Evolutionary conservation across 2,888 invertebrate genomes (phyloP).

Genomic region (Parnassius smintheus): DNA sequence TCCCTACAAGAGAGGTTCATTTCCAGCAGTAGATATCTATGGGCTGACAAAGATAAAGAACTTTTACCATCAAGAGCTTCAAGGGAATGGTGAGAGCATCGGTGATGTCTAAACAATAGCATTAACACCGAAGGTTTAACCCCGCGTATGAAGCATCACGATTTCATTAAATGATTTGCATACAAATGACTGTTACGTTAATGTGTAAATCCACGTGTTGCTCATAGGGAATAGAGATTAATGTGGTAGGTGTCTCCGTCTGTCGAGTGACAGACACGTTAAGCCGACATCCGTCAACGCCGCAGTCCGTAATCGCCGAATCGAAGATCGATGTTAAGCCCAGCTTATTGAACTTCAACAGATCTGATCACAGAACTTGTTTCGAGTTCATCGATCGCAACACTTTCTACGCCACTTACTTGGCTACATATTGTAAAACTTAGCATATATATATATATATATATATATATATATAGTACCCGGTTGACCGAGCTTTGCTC

Average conservation of each 20-base stretch:
- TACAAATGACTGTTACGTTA: conserved; percentile 76
- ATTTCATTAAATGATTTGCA: conserved; percentile 76
- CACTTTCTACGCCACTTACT: conserved; percentile 38
- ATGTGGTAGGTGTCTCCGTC: conserved; percentile 69
- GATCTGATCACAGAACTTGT: conserved; percentile 57
- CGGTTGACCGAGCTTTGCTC: too few species aligned
- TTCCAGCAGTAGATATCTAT: too few species aligned
- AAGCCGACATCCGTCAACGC: conserved; percentile 81
- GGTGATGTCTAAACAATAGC: not conserved
- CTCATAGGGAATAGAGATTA: conserved; percentile 75
- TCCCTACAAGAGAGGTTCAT: too few species aligned
- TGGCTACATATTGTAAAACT: not conserved
- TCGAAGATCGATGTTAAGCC: conserved; percentile 77
- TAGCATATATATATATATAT: not conserved
- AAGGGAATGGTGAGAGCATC: too few species aligned
- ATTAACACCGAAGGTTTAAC: conserved; percentile 42
- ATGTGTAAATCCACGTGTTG: conserved; percentile 78
- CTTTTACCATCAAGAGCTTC: too few species aligned
- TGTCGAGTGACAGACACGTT: conserved; percentile 74
- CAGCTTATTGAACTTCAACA: conserved; percentile 74
- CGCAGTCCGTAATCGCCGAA: conserved; percentile 69
- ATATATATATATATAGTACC: too few species aligned
- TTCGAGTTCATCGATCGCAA: conserved; percentile 56
- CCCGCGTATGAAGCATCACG: conserved; percentile 62
- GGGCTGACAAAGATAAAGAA: too few species aligned